A percentile compares a stretch with the other conserved stretches of the same genome.
These are phyloP conservation scores for Halichoeres trimaculatus DNA, from an alignment of 2,113 vertebrate species.

Conservation along the genomic window DNA sequence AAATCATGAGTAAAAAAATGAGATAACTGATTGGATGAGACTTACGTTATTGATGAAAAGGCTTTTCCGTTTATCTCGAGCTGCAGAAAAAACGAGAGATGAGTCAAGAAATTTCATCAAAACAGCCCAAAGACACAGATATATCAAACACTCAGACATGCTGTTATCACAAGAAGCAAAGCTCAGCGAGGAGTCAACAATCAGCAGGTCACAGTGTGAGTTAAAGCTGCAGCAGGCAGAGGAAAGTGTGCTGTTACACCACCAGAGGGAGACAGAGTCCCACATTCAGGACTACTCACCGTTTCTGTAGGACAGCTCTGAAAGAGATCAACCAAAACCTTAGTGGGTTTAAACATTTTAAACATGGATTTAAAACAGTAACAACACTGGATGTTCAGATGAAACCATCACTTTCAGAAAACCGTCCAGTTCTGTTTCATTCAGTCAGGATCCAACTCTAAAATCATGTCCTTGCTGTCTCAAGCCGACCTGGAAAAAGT, in stretches of 20 bases:
- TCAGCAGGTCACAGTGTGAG: not conserved
- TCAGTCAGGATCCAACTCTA: too few species aligned
- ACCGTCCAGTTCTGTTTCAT: too few species aligned
- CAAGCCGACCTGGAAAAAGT: too few species aligned
- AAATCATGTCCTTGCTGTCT: too few species aligned
- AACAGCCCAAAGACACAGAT: not conserved
- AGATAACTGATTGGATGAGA: constrained; percentile 4
- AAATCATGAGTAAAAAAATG: not conserved
- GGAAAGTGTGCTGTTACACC: not conserved
- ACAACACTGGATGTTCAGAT: too few species aligned
- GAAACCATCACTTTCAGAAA: too few species aligned
- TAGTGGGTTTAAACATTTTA: not conserved
- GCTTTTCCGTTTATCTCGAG: constrained; percentile 80
- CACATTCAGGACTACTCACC: constrained; percentile 51
- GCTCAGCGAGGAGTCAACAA: not conserved
- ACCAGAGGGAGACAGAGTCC: constrained; percentile 49
- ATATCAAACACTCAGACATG: not conserved
- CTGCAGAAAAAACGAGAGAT: constrained; percentile 57
- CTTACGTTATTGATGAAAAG: constrained; percentile 82
- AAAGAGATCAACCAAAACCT: constrained; percentile 34
- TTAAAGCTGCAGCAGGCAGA: not conserved
- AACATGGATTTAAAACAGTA: too few species aligned
- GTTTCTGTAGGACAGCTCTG: constrained; percentile 46
- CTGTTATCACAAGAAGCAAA: not conserved
- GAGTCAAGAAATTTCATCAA: not conserved